A percentile compares a stretch with the other conserved stretches of the same genome.
Evolutionary conservation across 2,888 invertebrate genomes (phyloP).

Genomic region (Dolichomitus sp.): DNA sequence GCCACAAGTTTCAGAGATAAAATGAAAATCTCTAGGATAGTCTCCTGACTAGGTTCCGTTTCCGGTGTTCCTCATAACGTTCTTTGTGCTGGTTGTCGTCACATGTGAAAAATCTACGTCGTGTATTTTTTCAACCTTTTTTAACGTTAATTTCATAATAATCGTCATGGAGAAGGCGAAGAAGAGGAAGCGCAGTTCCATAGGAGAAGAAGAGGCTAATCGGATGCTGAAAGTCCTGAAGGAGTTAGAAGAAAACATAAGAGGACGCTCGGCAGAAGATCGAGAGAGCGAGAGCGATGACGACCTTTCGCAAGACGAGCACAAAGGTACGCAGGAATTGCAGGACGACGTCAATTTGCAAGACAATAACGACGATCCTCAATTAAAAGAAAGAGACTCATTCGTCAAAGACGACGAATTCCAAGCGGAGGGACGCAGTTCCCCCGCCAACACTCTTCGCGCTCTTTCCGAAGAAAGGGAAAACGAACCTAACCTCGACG

Average conservation of each 20-base stretch:
- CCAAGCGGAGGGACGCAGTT: too few relatives aligned
- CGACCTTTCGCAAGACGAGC: not conserved
- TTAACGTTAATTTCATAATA: not conserved
- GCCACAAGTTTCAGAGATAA: too few relatives aligned
- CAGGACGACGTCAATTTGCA: not conserved
- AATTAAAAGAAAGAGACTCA: slow-evolving; percentile 2
- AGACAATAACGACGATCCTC: not conserved
- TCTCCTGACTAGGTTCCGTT: too few relatives aligned
- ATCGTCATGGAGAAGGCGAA: not conserved
- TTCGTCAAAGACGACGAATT: too few relatives aligned
- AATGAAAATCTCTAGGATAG: too few relatives aligned
- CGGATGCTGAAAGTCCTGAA: slow-evolving; percentile 1
- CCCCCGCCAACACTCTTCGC: too few relatives aligned
- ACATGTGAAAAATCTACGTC: not conserved
- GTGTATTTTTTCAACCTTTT: not conserved
- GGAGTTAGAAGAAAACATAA: not conserved
- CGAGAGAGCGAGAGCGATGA: not conserved
- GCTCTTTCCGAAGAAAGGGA: not conserved
- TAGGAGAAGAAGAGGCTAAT: not conserved
- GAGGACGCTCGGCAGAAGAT: not conserved
- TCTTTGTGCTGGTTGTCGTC: not conserved
- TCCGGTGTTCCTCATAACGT: not conserved
- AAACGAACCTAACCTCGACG: not conserved
- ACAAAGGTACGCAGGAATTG: not conserved
- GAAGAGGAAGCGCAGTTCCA: not conserved